A percentile compares a stretch with the other conserved stretches of the same genome.
Conservation (phyloP, 2,797 vertebrate species). For the Todus mexicanus region DNA sequence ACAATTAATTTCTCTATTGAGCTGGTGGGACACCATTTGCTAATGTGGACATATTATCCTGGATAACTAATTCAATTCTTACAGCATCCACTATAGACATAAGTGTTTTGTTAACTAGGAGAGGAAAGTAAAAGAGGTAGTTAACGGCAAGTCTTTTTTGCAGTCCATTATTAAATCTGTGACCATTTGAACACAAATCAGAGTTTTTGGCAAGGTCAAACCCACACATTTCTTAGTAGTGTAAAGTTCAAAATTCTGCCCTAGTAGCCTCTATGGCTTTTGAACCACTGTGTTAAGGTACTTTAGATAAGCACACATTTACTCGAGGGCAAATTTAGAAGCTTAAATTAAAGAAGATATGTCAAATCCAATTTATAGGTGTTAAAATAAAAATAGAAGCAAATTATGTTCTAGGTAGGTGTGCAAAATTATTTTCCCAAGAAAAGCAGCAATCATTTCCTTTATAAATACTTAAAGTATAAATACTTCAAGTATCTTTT, state of each 20-base stretch:
- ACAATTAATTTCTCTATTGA: slow-evolving; percentile 76
- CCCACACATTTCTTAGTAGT: slow-evolving; percentile 48
- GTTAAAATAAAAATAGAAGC: slow-evolving; percentile 33
- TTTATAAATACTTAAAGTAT: slow-evolving; percentile 42
- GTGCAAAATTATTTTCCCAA: slow-evolving; percentile 30
- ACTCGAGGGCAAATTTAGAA: slow-evolving; percentile 50
- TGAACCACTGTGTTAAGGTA: not conserved
- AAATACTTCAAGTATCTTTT: slow-evolving; percentile 42
- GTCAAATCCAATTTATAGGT: slow-evolving; percentile 38
- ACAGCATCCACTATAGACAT: slow-evolving; percentile 31
- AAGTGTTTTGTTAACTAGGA: slow-evolving; percentile 60
- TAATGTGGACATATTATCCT: slow-evolving; percentile 67
- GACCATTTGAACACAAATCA: slow-evolving; percentile 66
- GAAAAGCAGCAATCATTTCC: slow-evolving; percentile 11
- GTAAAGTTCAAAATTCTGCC: slow-evolving; percentile 48
- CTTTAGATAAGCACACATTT: slow-evolving; percentile 41
- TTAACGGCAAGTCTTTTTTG: slow-evolving; percentile 57
- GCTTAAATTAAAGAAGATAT: slow-evolving; percentile 51
- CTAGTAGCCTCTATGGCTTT: slow-evolving; percentile 30
- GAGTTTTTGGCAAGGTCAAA: slow-evolving; percentile 52
- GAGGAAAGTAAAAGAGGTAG: slow-evolving; percentile 54
- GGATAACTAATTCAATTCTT: slow-evolving; percentile 65
- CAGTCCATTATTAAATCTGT: slow-evolving; percentile 64
- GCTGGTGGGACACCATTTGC: slow-evolving; percentile 73
- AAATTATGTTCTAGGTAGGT: slow-evolving; percentile 22